Evolutionary conservation across 2,797 vertebrate species (phyloP), one percentile per base, ranked within the genome.

Genomic region (Pangasius djambal): DNA sequence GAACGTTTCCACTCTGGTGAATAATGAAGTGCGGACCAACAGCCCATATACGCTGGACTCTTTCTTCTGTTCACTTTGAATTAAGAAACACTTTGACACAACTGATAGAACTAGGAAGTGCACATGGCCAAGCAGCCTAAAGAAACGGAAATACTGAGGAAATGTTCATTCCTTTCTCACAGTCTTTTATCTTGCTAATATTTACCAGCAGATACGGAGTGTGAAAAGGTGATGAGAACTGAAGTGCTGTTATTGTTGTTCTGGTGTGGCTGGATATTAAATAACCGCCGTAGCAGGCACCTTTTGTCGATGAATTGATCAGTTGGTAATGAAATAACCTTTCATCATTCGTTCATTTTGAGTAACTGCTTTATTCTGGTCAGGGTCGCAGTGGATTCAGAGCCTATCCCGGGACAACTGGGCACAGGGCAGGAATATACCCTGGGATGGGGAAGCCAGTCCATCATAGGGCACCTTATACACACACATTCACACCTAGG

Each of bases 1-100:
- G 79, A 91, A 89, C 81, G 9, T 63, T 52, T 88, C 65, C 82
- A 63, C 72, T 88, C 52, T 18, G 85, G 78, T 69, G 63, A 81
- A 72, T 61, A 69, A 79, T 72, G 37, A 72, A 82, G 57, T 59
- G 70, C 59, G 65, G 85, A 75, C 87, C 78, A 74, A 81, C 88
- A 65, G 89, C 77, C 50, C 22, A 55, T 78, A 69, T 75, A 44
- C 86, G 84, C 67, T 31, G 69, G 59, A 88, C 88, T 90, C 8
- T 9, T 20, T 81, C 78, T 85, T 79, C 75, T 65, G 57, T 85
- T 83, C n/a, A 63, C 57, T 18, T 78, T 65, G 25, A 6, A 74
- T 9, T 40, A 44, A 74, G 59, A 50, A 79, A 50, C 18, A 31
- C 18, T 84, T 88, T 48, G 84, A 72, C 88, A 67, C 16, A 28